Percentiles rank a stretch among this genome's conserved stretches.
Conservation (phyloP, 2,113 vertebrate species). For the Tachuris rubrigastra region DNA sequence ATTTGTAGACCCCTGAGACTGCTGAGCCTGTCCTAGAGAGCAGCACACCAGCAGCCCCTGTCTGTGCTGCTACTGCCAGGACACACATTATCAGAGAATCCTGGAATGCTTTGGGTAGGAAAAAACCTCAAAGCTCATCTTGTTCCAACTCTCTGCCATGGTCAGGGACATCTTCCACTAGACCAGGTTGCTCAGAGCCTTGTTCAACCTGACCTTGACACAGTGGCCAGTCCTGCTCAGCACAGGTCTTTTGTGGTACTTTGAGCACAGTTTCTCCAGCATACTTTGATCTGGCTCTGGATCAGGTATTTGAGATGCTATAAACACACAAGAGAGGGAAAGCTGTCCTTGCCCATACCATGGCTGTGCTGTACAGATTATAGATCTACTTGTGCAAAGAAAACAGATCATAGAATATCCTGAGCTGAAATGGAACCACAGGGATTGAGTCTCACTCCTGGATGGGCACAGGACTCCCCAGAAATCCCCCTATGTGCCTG, state of each 20-base stretch:
- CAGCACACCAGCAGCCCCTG: not conserved
- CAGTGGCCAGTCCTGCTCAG: not conserved
- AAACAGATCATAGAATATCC: not conserved
- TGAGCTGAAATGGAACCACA: not conserved
- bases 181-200: not conserved
- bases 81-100: not conserved
- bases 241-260: fast-evolving
- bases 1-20: too few relatives aligned
- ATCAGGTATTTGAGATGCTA: not conserved
- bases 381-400: not conserved
- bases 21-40: fast-evolving
- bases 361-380: not conserved
- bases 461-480: not conserved
- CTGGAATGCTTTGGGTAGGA: not conserved
- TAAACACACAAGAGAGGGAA: fast-evolving
- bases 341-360: not conserved
- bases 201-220: not conserved
- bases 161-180: not conserved
- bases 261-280: not conserved
- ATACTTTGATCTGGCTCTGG: not conserved
- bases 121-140: not conserved
- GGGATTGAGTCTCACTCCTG: not conserved
- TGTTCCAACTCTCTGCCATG: not conserved
- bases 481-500: not conserved
- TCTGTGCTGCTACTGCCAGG: not conserved